A percentile compares a stretch with the other conserved stretches of the same genome.
Conservation (phyloP, 2,888 invertebrate species). For the Ennomos erosarius region DNA sequence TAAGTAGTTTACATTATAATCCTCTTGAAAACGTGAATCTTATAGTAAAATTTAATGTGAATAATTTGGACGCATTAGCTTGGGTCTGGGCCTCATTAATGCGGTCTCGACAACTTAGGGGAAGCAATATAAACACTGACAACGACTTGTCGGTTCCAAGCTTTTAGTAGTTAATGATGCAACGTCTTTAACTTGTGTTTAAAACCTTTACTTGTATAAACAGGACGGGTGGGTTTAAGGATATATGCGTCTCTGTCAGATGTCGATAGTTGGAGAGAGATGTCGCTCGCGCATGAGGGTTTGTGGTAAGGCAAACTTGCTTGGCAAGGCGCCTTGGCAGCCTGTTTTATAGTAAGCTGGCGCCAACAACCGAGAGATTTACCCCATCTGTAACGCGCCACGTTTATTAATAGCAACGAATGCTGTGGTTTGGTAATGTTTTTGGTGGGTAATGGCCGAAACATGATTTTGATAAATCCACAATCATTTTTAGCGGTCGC, state of each 20-base stretch:
- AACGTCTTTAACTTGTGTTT: slow-evolving; percentile 27
- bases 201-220: slow-evolving; percentile 25
- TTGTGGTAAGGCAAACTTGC: slow-evolving; percentile 57
- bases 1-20: slow-evolving; percentile 22
- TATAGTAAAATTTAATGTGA: slow-evolving; percentile 54
- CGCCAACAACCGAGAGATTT: slow-evolving; percentile 70
- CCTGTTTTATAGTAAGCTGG: slow-evolving; percentile 65
- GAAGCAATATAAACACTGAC: slow-evolving; percentile 53
- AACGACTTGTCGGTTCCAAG: slow-evolving; percentile 43
- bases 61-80: slow-evolving; percentile 53
- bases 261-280: slow-evolving; percentile 26
- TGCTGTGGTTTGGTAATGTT: slow-evolving; percentile 62
- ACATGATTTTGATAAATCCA: slow-evolving; percentile 62
- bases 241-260: slow-evolving; percentile 27
- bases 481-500: slow-evolving; percentile 49
- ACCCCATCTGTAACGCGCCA: slow-evolving; percentile 63
- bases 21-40: slow-evolving; percentile 37
- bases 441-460: slow-evolving; percentile 59
- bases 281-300: slow-evolving; percentile 10
- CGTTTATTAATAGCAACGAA: slow-evolving; percentile 66
- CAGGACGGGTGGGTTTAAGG: slow-evolving; percentile 6
- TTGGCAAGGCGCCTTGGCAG: slow-evolving; percentile 73
- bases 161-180: slow-evolving; percentile 40
- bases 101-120: slow-evolving; percentile 49
- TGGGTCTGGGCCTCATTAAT: slow-evolving; percentile 46